Conservation (phyloP, 1,140 invertebrate genomes). For the Armadillidium nasatum region DNA sequence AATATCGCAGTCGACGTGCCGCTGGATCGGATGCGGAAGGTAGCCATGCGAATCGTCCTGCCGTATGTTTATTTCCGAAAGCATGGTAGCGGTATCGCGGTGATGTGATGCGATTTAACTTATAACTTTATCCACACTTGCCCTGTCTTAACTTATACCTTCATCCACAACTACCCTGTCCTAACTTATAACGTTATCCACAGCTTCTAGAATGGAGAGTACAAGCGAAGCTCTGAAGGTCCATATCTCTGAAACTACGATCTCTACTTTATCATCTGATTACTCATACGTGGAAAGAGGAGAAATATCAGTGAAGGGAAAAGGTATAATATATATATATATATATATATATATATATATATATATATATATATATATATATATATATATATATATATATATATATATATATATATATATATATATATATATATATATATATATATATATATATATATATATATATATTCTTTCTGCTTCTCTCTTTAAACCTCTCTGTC, state of each 20-base stretch:
- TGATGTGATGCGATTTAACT: too few relatives aligned
- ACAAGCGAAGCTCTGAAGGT: conserved; percentile 88
- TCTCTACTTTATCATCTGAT: conserved; percentile 64
- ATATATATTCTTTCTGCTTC: background rate
- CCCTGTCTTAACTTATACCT: too few relatives aligned
- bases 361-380: background rate
- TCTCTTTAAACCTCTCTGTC: too few relatives aligned
- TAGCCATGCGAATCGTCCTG: too few relatives aligned
- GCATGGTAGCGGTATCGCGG: too few relatives aligned
- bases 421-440: background rate
- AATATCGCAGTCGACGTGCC: too few relatives aligned
- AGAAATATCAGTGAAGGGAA: conserved; percentile 78
- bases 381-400: conserved; percentile 1
- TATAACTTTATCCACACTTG: too few relatives aligned
- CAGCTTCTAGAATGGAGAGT: conserved; percentile 85
- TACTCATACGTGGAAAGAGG: conserved; percentile 76
- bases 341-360: conserved; percentile 23
- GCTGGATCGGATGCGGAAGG: too few relatives aligned
- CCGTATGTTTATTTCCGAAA: too few relatives aligned
- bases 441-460: background rate
- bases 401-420: too few relatives aligned
- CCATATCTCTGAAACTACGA: conserved; percentile 85
- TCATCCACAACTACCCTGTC: too few relatives aligned
- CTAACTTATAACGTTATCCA: too few relatives aligned
- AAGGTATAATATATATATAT: conserved; percentile 58